These are phyloP conservation scores for Nasonia vitripennis DNA, from an alignment of 1,140 invertebrate genomes.

Conservation along the genomic window DNA sequence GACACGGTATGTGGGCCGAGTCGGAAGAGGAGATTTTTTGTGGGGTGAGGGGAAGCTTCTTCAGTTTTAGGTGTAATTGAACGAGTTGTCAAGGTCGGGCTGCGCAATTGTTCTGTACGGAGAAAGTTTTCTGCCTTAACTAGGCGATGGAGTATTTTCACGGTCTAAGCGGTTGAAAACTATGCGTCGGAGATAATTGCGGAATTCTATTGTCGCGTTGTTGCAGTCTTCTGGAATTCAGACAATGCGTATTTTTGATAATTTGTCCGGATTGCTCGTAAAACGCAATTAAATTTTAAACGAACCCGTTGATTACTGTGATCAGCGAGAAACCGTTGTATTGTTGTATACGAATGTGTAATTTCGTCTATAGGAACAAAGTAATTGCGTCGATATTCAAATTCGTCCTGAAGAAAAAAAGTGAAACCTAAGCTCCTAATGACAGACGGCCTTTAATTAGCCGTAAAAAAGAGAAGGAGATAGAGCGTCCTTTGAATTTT, in stretches of 20 bases:
- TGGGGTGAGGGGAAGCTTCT: not conserved
- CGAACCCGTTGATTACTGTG: too few species aligned
- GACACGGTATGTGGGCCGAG: not conserved
- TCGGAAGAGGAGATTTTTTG: not conserved
- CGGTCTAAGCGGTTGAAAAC: too few species aligned
- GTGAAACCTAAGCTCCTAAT: constrained; percentile 23
- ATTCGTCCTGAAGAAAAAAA: not conserved
- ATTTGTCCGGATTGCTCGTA: too few species aligned
- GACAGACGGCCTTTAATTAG: constrained; percentile 8
- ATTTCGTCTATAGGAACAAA: not conserved
- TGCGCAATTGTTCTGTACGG: too few species aligned
- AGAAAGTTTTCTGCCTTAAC: too few species aligned
- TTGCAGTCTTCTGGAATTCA: too few species aligned
- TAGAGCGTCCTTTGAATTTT: not conserved
- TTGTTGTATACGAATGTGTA: not conserved
- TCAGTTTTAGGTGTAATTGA: not conserved
- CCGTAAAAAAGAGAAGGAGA: not conserved
- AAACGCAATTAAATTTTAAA: too few species aligned
- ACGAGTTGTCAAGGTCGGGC: not conserved
- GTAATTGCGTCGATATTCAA: not conserved
- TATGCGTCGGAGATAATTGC: too few species aligned
- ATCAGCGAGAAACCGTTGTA: not conserved
- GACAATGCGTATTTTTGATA: too few species aligned
- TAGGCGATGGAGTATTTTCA: too few species aligned
- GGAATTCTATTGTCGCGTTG: too few species aligned